These are phyloP conservation scores for Megaustenia siamemsis DNA, from an alignment of 2,888 invertebrate genomes.

Conservation along the genomic window DNA sequence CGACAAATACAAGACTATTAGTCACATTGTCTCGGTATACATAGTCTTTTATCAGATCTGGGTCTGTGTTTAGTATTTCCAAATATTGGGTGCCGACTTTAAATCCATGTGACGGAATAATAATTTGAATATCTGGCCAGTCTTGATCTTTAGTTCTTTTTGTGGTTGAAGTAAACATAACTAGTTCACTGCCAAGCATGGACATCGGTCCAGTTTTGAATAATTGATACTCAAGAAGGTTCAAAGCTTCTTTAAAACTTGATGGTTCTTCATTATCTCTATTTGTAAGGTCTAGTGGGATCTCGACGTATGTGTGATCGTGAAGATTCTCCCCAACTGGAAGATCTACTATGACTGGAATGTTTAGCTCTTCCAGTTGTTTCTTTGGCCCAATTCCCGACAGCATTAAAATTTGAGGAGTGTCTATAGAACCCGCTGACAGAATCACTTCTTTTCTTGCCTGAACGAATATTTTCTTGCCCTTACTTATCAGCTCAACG, in stretches of 20 bases:
- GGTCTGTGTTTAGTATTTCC: not conserved
- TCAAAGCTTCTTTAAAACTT: not conserved
- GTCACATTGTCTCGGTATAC: not conserved
- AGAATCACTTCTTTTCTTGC: conserved; percentile 40
- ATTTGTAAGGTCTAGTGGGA: not conserved
- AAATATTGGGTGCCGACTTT: not conserved
- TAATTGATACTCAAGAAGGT: not conserved
- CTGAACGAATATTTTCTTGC: conserved; percentile 12
- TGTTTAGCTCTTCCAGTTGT: conserved; percentile 23
- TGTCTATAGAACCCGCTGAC: conserved; percentile 35
- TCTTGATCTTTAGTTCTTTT: conserved; percentile 3
- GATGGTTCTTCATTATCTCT: not conserved
- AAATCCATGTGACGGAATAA: not conserved
- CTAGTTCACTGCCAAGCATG: not conserved
- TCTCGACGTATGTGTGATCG: conserved; percentile 2
- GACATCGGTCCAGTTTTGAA: conserved; percentile 7
- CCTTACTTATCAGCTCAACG: conserved; percentile 25
- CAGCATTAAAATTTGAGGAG: conserved; percentile 50
- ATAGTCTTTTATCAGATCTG: conserved; percentile 14
- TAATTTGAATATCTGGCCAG: conserved; percentile 40
- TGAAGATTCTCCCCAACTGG: conserved; percentile 35
- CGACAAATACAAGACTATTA: conserved; percentile 70
- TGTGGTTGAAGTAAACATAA: not conserved
- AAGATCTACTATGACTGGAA: conserved; percentile 19
- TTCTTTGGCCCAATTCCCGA: conserved; percentile 47